Evolutionary conservation across 2,888 invertebrate genomes (phyloP).

Genomic region (Caenorhabditis virilis): DNA sequence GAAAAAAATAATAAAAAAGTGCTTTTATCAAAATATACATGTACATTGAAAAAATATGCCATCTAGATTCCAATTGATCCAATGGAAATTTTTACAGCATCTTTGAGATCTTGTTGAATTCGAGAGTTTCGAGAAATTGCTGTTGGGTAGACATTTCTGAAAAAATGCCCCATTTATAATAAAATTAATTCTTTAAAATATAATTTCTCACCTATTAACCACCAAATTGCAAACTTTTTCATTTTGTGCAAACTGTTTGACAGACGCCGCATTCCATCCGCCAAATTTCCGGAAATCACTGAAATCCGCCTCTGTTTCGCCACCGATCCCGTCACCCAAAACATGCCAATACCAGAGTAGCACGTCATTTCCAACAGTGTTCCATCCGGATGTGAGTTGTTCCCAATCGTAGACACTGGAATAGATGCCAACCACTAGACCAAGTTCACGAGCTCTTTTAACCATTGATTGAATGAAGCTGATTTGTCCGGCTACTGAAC

Average conservation of each 20-base stretch:
- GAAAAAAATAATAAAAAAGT: too few relatives aligned
- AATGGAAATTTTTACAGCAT: background rate
- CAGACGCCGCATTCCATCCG: slow-evolving; percentile 28
- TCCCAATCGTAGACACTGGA: slow-evolving; percentile 46
- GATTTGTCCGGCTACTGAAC: slow-evolving; percentile 7
- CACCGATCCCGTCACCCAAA: slow-evolving; percentile 29
- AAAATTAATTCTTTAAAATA: background rate
- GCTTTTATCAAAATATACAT: too few relatives aligned
- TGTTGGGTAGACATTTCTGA: slow-evolving; percentile 12
- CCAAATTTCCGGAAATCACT: slow-evolving; percentile 48
- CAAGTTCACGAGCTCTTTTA: slow-evolving; percentile 16
- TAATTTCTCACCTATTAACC: slow-evolving; percentile 10
- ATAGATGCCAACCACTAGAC: slow-evolving; percentile 44
- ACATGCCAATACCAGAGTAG: slow-evolving; percentile 52
- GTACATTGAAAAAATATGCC: too few relatives aligned
- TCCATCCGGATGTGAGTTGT: slow-evolving; percentile 39
- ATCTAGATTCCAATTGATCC: background rate
- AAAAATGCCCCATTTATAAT: too few relatives aligned
- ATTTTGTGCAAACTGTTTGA: slow-evolving; percentile 46
- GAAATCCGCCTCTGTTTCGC: slow-evolving; percentile 36
- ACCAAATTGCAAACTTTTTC: slow-evolving; percentile 41
- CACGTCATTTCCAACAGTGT: slow-evolving; percentile 15
- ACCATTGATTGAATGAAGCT: slow-evolving; percentile 20
- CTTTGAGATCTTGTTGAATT: background rate
- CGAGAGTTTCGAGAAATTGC: too few relatives aligned